These are phyloP conservation scores for Ameiurus melas DNA, from an alignment of 2,113 vertebrate genomes.

Conservation along the genomic window DNA sequence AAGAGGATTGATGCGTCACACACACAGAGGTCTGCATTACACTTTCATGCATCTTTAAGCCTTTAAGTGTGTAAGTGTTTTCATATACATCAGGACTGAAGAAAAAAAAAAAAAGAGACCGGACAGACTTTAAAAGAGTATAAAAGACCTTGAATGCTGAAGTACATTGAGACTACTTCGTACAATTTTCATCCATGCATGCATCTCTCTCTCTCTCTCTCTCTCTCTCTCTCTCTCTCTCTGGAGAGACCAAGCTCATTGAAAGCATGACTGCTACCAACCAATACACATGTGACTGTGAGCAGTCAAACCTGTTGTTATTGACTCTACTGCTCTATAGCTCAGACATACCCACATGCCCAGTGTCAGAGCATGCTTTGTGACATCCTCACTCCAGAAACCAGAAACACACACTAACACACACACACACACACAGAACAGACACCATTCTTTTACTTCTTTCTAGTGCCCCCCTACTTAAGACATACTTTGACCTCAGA, in stretches of 20 bases:
- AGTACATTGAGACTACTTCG: slow-evolving; percentile 29
- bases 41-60: slow-evolving; percentile 44
- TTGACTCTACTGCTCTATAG: background rate
- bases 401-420: background rate
- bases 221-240: background rate
- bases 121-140: slow-evolving; percentile 26
- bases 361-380: background rate
- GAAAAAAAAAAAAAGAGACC: background rate
- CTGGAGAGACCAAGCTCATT: background rate
- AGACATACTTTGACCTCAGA: slow-evolving; percentile 24
- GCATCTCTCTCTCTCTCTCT: background rate
- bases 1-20: slow-evolving; percentile 11
- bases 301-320: slow-evolving; percentile 14
- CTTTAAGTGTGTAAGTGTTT: slow-evolving; percentile 19
- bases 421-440: background rate
- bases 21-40: background rate
- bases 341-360: background rate
- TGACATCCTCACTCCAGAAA: background rate
- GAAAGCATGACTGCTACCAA: background rate
- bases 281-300: slow-evolving; percentile 1
- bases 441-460: background rate
- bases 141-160: slow-evolving; percentile 41
- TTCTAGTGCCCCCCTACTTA: background rate
- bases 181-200: background rate
- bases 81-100: slow-evolving; percentile 2